Base-by-base conservation (phyloP, 2,113 vertebrate genomes). In the Phrynosoma platyrhinos region DNA sequence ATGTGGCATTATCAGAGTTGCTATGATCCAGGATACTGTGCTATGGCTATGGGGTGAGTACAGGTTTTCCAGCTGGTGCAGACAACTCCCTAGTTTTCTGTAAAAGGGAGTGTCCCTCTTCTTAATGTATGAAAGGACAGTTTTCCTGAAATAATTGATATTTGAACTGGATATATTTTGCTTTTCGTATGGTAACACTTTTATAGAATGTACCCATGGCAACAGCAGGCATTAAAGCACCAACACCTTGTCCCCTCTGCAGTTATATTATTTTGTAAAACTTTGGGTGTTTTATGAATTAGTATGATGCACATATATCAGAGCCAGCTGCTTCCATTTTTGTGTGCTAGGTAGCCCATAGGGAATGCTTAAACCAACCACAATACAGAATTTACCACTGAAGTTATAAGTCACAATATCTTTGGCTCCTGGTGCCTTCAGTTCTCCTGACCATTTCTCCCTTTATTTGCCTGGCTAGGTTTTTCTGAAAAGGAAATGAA, bases 401-500 rank as follows among this genome's bases (percentile, higher is more conserved):
- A 87, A 32, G 0, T 0, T 66, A 21, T 86, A 85, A 93, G 23
- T 74, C 66, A 91, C 87, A 77, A 36, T 42, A 23, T 58, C 52
- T 75, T 30, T 20, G 81, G 27, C 53, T 88, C 52, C 20, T 27
- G 90, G 25, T 88, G 87, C 66, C 79, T 93, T 77, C 92, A 88
- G 30, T 47, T 52, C 32, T 85, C 79, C 87, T 84, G 84, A 91
- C 81, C 86, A 86, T 88, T 91, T 88, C 9, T 72, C 92, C 64
- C 68, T 93, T 85, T 83, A 79, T 87, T 88, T 94, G 92, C 90
- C 42, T 92, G 79, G 77, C 84, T 32, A 90, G 69, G n/a, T 90
- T 79, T 71, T 93, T 95, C 89, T 91, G 84, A 95, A 88, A 94
- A 96, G 96, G 85, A 91, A 96, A 95, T 93, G 89, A 90, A 76